Percentiles rank a stretch among this genome's conserved stretches.
These are phyloP conservation scores for Lagenorhynchus albirostris DNA, from an alignment of 2,113 vertebrate species.

Conservation along the genomic window DNA sequence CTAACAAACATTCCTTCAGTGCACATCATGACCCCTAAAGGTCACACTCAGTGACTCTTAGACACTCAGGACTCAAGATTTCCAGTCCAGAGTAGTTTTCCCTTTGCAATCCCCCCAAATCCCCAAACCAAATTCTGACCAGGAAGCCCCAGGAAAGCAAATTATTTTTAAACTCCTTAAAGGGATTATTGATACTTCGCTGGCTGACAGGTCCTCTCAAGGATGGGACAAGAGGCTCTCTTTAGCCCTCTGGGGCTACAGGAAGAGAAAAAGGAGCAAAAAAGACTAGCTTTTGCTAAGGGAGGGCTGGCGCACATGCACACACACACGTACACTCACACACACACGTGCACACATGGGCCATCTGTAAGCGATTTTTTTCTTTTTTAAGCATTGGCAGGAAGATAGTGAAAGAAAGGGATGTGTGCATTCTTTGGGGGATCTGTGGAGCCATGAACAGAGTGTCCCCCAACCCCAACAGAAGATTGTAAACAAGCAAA, in stretches of 20 bases:
- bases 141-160: background rate
- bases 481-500: slow-evolving; percentile 12
- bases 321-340: background rate
- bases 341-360: rapidly evolving
- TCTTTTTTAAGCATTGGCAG: background rate
- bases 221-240: background rate
- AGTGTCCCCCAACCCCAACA: background rate
- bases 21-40: background rate
- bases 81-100: background rate
- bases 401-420: background rate
- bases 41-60: background rate
- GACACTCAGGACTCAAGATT: background rate
- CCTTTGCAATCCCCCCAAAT: background rate
- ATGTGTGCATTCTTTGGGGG: background rate
- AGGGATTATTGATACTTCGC: background rate
- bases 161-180: background rate
- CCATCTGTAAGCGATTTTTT: background rate
- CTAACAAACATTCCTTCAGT: background rate
- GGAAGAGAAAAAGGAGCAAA: background rate
- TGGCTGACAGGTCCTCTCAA: background rate
- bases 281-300: background rate
- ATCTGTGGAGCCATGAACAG: background rate
- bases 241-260: background rate
- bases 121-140: background rate
- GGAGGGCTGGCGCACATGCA: background rate